These are phyloP conservation scores for Dascyllus trimaculatus DNA, from an alignment of 2,113 vertebrate genomes.

Conservation along the genomic window DNA sequence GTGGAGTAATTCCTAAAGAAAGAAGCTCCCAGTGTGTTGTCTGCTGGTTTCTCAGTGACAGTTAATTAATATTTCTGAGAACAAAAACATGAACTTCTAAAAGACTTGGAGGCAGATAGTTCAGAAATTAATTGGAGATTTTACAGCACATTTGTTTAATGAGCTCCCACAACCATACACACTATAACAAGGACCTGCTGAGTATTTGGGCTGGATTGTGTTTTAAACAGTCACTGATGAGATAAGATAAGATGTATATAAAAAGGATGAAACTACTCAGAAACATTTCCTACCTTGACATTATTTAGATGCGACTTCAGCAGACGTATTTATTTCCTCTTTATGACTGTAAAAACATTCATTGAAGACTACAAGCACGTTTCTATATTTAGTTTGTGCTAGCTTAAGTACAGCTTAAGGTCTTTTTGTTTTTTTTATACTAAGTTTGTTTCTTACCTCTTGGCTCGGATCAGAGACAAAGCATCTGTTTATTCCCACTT, in stretches of 20 bases:
- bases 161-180: background rate
- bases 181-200: background rate
- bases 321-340: too few relatives aligned
- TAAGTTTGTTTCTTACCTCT: too few relatives aligned
- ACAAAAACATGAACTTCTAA: background rate
- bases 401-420: too few relatives aligned
- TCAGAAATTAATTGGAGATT: background rate
- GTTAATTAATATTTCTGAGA: background rate
- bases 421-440: too few relatives aligned
- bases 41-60: background rate
- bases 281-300: too few relatives aligned
- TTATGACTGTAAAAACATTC: too few relatives aligned
- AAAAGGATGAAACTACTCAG: too few relatives aligned
- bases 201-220: background rate
- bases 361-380: too few relatives aligned
- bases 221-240: background rate
- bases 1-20: background rate
- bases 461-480: too few relatives aligned
- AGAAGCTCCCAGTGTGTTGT: background rate
- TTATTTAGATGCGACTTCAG: too few relatives aligned
- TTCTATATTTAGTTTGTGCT: too few relatives aligned
- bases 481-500: too few relatives aligned
- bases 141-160: background rate
- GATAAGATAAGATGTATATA: background rate
- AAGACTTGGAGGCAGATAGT: background rate